phyloP scores from a whole-genome alignment of 2,888 invertebrate genomes.

The Scaptomyza caliginosa region DNA sequence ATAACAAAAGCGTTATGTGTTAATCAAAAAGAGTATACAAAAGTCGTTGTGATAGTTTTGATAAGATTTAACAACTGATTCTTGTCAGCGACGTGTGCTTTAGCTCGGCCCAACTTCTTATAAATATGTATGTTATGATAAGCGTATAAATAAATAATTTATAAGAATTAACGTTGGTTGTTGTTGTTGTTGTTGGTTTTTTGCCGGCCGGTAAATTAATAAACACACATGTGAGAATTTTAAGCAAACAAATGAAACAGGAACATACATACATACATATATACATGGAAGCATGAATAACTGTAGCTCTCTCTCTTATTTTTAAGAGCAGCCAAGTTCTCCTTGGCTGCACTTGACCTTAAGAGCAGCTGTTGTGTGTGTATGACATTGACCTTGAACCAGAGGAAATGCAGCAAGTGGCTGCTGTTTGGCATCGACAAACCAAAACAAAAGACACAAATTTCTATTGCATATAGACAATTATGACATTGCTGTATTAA shows the following conservation, averaged over 20 bases:
- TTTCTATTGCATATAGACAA: background rate
- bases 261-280: background rate
- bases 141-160: constrained; percentile 49
- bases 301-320: background rate
- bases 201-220: constrained; percentile 50
- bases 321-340: constrained; percentile 10
- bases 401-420: constrained; percentile 51
- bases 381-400: constrained; percentile 62
- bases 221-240: constrained; percentile 24
- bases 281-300: background rate
- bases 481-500: background rate
- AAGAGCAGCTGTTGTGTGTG: constrained; percentile 33
- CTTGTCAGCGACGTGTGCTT: constrained; percentile 24
- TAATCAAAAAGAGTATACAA: constrained; percentile 9
- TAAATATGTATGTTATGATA: constrained; percentile 50
- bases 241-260: background rate
- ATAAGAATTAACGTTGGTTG: constrained; percentile 30
- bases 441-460: background rate
- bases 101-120: constrained; percentile 18
- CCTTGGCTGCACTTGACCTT: constrained; percentile 3
- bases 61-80: background rate
- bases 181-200: constrained; percentile 18
- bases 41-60: background rate
- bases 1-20: no score
- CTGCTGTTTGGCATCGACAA: constrained; percentile 1